Base-by-base conservation (phyloP, 2,888 invertebrate genomes). In the Cataglyphis cursor region DNA sequence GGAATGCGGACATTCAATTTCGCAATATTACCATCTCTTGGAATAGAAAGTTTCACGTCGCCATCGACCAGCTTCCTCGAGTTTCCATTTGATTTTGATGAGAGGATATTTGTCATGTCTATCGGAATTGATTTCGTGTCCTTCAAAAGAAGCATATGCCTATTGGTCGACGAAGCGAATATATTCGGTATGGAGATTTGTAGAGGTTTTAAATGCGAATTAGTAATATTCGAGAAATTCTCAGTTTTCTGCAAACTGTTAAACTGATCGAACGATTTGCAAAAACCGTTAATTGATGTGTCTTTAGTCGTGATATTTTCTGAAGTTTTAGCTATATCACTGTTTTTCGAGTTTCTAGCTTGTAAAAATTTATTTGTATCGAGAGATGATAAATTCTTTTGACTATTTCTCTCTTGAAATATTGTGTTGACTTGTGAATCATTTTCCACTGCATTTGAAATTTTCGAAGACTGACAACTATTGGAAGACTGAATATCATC, bases 151-250 rank as follows among this genome's bases (percentile, higher is more conserved):
- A 94, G 76, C 3, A 94, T 85, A 57, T 91, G 91, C 28, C 93
- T 94, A 10, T 85, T 87, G 38, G 66, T 86, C 6, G 85, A 65
- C 1, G 89, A 66, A 35, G 92, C 90, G 31, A 93, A 92, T 6
- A 88, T 48, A 15, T 38, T 76, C 15, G 93, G 93, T 81, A 93
- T 94, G 0, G 91, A 84, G 18, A 94, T 94, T 75, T 90, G 86
- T 9, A 94, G 82, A 10, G 93, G 94, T 54, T 91, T 86, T 74
- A 93, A 85, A 48, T 88, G 89, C 0, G 91, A 75, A 24, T 61
- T 70, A n/a, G 24, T 15, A 5, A 5, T 41, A n/a, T 48, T 44
- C 18, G 38, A 54, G 12, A 31, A 24, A 21, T 3, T n/a, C 3
- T n/a, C 6, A 15, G 57, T 1, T 70, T 31, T 61, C 44, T 70